phyloP scores from a whole-genome alignment of 2,888 invertebrate species.

The Mythimna ferrago region DNA sequence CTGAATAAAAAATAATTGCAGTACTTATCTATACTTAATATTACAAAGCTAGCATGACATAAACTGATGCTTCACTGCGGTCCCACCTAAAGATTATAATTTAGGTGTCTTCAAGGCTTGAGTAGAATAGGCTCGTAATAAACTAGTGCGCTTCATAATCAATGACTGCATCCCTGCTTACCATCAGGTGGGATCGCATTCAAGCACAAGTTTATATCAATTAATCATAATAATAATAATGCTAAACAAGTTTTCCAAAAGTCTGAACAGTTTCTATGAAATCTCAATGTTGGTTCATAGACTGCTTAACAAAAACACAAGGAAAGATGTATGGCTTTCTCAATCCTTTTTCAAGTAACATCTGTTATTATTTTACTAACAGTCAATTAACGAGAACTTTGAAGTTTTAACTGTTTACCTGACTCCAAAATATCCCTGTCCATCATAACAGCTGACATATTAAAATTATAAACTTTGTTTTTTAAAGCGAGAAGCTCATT shows the following conservation, averaged over 20 bases:
- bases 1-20: neutral
- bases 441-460: constrained; percentile 42
- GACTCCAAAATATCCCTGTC: constrained; percentile 24
- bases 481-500: constrained; percentile 64
- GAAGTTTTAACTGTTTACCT: constrained; percentile 43
- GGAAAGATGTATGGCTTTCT: neutral
- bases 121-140: no score
- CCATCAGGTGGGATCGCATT: no score
- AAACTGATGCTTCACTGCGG: no score
- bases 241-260: no score
- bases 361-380: constrained; percentile 29
- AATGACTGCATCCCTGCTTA: no score
- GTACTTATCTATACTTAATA: no score
- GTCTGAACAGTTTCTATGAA: neutral
- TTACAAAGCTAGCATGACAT: no score
- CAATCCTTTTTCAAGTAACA: neutral
- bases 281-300: neutral
- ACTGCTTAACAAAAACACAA: neutral
- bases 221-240: no score
- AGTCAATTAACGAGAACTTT: constrained; percentile 43
- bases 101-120: no score
- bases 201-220: no score
- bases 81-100: no score
- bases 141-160: no score
- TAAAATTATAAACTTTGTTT: constrained; percentile 64